Evolutionary conservation across 1,140 invertebrate genomes (phyloP), one percentile per base, ranked within the genome.

Genomic region (Macrobrachium rosenbergii): DNA sequence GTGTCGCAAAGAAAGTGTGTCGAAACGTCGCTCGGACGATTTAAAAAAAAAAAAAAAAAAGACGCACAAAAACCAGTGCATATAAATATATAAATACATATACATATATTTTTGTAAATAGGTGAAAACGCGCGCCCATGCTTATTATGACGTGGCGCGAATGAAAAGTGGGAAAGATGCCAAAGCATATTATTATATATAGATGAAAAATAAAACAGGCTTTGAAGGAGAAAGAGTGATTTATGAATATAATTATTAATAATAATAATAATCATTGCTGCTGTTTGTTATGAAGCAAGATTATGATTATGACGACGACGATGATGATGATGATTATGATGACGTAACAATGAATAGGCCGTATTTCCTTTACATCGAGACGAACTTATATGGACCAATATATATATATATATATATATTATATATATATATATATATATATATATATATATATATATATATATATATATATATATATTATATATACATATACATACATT

Each of bases 101-200:
- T 43, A 63, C 62, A 76, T 83, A 83, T 83, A 77, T 83, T 83
- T 83, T 83, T 83, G 82, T 83, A 83, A 83, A 83, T 83, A 82
- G n/a, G 45, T 6, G 17, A 37, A 76, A 11, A 14, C n/a, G 0
- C 64, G n/a, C n/a, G 37, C n/a, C 16, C 21, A 52, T 43, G n/a
- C 45, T 45, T n/a, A 69, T 23, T 23, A 52, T 52, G 2, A 8
- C 52, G 45, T 52, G 52, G 6, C 12, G 52, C 52, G 52, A 52
- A 52, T 0, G 7, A 52, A 52, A 52, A 52, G 0, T 3, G 28
- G 28, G 21, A 75, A n/a, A 73, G 23, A 59, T 76, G 43, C 21
- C 43, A 21, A 23, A 45, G 6, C 0, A 37, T 19, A 43, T 19
- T 19, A 43, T 19, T 60, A 63, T 14, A 76, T 23, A 77, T 14